Evolutionary conservation across 2,888 invertebrate genomes (phyloP), one percentile per base, ranked within the genome.

Genomic region (Drosophila mayaguana): DNA sequence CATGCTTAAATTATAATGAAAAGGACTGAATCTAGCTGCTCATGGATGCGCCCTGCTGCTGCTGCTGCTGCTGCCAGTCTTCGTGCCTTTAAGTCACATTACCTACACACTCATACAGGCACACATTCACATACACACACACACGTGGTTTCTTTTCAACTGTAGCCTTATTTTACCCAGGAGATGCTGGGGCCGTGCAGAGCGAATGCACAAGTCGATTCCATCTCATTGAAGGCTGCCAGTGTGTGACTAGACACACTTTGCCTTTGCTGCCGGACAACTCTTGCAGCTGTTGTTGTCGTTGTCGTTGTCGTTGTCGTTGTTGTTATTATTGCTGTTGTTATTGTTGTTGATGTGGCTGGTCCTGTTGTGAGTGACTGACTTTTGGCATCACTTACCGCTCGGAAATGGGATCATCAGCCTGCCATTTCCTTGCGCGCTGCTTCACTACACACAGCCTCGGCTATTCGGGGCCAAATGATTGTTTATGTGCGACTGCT

Each of bases 371-470:
- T 67, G 68, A 73, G 75, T 80, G 83, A 83, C 80, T 83, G 82
- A 88, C 83, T 88, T 86, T 86, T 91, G 91, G 89, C 91, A 90
- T 91, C 90, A 91, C 91, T 91, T 91, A 91, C 91, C 89, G 83
- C 83, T 91, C 90, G 91, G 91, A 91, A 91, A 91, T 91, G 91
- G 90, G 90, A 91, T 91, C 91, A 91, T 91, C 91, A 91, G 91
- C 90, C 89, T 85, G 89, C 89, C 88, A 89, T 90, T 90, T 90
- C 90, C 91, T 89, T 79, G 88, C 72, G 81, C 75, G 70, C 78
- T 81, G 89, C 89, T 90, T 86, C 78, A 91, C 80, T 88, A 81
- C 83, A 80, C 76, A 77, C 68, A 65, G 73, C 68, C 65, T 70
- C 64, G 78, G 67, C 72, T 72, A 84, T 79, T 62, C 77, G 73